phyloP scores from a whole-genome alignment of 1,140 invertebrate species.

The Maconellicoccus hirsutus region DNA sequence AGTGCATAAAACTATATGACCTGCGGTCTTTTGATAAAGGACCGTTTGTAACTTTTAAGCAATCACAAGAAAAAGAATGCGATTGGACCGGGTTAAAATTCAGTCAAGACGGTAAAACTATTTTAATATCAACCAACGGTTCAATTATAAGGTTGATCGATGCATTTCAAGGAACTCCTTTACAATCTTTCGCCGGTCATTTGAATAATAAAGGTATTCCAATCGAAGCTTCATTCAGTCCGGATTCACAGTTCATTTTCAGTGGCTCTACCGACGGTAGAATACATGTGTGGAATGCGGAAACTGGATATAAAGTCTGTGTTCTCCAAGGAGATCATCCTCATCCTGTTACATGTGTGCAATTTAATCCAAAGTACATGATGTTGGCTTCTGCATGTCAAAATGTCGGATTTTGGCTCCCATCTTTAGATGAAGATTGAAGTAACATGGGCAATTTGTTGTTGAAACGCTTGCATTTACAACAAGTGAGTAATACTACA shows the following conservation, averaged over 20 bases:
- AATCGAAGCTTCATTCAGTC: slow-evolving; percentile 90
- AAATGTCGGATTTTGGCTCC: slow-evolving; percentile 90
- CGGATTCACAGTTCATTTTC: slow-evolving; percentile 80
- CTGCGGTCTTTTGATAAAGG: slow-evolving; percentile 93
- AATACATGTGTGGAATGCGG: slow-evolving; percentile 90
- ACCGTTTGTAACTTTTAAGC: slow-evolving; percentile 89
- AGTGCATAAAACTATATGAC: slow-evolving; percentile 94
- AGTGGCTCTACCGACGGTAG: slow-evolving; percentile 86
- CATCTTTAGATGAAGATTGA: slow-evolving; percentile 56
- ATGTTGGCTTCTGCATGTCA: slow-evolving; percentile 94
- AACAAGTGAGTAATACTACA: too few species aligned
- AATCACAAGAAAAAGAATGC: slow-evolving; percentile 92
- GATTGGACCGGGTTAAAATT: slow-evolving; percentile 98
- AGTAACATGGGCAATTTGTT: not conserved
- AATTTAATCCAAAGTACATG: slow-evolving; percentile 98
- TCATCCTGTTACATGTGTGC: slow-evolving; percentile 92
- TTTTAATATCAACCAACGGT: slow-evolving; percentile 93
- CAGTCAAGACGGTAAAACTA: slow-evolving; percentile 93
- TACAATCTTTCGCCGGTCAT: slow-evolving; percentile 89
- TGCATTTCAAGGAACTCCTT: slow-evolving; percentile 87
- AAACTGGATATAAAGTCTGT: slow-evolving; percentile 83
- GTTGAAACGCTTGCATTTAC: not conserved
- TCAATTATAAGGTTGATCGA: slow-evolving; percentile 91
- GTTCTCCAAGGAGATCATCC: slow-evolving; percentile 90
- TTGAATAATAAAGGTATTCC: slow-evolving; percentile 86